Percentiles rank a stretch among this genome's conserved stretches.
These are phyloP conservation scores for Ctenopoma multispine DNA, from an alignment of 2,797 vertebrate species.

Conservation along the genomic window DNA sequence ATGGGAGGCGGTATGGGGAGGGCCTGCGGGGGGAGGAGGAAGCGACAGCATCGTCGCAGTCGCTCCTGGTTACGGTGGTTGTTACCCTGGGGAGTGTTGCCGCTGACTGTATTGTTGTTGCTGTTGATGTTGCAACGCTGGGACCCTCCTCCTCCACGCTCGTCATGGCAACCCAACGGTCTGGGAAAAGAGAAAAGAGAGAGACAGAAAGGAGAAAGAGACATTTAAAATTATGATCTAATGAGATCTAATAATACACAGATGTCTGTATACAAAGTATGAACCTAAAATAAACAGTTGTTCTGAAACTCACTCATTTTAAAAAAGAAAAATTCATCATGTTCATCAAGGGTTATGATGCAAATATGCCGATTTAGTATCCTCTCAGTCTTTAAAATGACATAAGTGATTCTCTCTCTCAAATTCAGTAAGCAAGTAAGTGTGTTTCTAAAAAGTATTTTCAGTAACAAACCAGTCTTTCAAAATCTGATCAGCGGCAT, in stretches of 20 bases:
- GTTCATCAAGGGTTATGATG: too few species aligned
- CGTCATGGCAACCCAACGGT: slow-evolving; percentile 78
- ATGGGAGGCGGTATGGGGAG: slow-evolving; percentile 27
- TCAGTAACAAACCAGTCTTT: neutral
- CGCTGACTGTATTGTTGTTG: slow-evolving; percentile 39
- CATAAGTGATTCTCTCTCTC: too few species aligned
- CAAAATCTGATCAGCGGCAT: neutral
- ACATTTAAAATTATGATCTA: neutral
- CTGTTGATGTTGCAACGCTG: slow-evolving; percentile 53
- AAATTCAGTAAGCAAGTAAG: too few species aligned
- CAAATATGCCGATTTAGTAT: too few species aligned
- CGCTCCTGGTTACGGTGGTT: slow-evolving; percentile 27
- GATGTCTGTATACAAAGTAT: too few species aligned
- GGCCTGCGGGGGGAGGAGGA: slow-evolving; percentile 57
- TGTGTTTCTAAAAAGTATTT: too few species aligned
- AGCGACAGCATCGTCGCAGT: slow-evolving; percentile 35
- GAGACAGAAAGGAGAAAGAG: neutral
- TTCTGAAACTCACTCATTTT: too few species aligned
- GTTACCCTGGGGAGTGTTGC: slow-evolving; percentile 48
- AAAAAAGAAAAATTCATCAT: too few species aligned
- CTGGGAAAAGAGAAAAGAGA: slow-evolving; percentile 57
- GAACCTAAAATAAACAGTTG: too few species aligned
- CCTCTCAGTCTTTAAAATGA: too few species aligned
- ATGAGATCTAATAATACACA: too few species aligned
- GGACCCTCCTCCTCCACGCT: slow-evolving; percentile 84